Conservation (phyloP, 2,797 vertebrate species). For the Cottoperca gobio region DNA sequence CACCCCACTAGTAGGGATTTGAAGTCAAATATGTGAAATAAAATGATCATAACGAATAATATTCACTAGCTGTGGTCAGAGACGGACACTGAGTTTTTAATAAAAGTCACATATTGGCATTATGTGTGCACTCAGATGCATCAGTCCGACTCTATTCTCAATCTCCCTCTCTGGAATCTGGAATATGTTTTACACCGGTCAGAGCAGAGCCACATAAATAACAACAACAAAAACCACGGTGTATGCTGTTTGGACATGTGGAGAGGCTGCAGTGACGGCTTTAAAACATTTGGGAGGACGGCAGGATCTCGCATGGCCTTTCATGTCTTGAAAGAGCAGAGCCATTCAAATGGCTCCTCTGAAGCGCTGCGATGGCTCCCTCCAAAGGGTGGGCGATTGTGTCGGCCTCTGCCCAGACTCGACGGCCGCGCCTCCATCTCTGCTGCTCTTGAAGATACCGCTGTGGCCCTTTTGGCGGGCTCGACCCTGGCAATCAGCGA, state of each 20-base stretch:
- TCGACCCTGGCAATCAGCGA: conserved; percentile 63
- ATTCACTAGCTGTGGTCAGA: conserved; percentile 14
- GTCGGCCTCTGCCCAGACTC: conserved; percentile 56
- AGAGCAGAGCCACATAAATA: conserved; percentile 25
- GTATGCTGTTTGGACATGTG: conserved; percentile 24
- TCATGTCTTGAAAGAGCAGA: conserved; percentile 61
- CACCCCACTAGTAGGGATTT: neutral
- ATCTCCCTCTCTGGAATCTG: conserved; percentile 35
- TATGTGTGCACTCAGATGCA: conserved; percentile 30
- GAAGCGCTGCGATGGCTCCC: conserved; percentile 56
- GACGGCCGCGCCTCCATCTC: conserved; percentile 58
- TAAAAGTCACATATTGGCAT: conserved; percentile 43
- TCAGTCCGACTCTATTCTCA: conserved; percentile 18
- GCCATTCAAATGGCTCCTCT: conserved; percentile 56
- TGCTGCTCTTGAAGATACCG: conserved; percentile 81
- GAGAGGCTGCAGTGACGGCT: conserved; percentile 18
- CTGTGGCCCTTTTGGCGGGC: conserved; percentile 48
- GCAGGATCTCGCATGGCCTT: conserved; percentile 36
- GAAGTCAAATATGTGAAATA: conserved; percentile 12
- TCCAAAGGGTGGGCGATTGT: conserved; percentile 38
- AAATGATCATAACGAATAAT: conserved; percentile 22
- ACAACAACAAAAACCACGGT: conserved; percentile 8
- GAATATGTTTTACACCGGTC: conserved; percentile 37
- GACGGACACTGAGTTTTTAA: conserved; percentile 37
- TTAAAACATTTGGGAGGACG: conserved; percentile 40